phyloP scores from a whole-genome alignment of 92 coral and sea anemone species.

The Epizoanthus fatuus region DNA sequence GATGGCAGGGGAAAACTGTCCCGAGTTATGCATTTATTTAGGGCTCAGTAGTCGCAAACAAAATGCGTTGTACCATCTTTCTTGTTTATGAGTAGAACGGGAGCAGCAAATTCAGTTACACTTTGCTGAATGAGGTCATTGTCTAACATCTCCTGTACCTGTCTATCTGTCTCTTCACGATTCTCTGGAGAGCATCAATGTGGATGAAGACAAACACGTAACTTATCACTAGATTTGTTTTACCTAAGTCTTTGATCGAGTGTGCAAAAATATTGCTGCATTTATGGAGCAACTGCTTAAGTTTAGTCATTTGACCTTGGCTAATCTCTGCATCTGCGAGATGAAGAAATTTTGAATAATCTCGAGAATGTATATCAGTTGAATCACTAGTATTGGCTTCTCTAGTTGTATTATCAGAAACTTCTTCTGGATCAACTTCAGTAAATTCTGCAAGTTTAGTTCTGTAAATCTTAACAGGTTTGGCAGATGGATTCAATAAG shows the following conservation, averaged over 20 bases:
- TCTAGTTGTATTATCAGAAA: too few relatives aligned
- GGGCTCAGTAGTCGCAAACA: not conserved
- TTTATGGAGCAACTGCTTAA: not conserved
- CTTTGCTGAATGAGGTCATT: not conserved
- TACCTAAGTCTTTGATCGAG: not conserved
- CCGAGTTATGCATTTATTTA: not conserved
- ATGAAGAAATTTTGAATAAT: not conserved
- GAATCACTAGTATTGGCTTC: not conserved
- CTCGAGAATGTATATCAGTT: not conserved
- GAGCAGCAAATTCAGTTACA: not conserved
- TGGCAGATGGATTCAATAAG: not conserved
- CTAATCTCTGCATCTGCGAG: not conserved
- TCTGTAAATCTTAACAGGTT: not conserved
- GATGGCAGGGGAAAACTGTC: constrained; percentile 30
- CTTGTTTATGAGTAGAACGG: not conserved
- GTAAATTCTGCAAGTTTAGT: constrained; percentile 10
- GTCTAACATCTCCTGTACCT: not conserved
- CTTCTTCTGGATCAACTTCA: not conserved
- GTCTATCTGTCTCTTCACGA: not conserved
- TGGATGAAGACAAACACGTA: constrained; percentile 5
- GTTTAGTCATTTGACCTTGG: not conserved
- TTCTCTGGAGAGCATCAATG: not conserved
- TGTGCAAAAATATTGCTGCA: constrained; percentile 8
- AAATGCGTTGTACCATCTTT: not conserved
- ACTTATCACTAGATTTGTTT: not conserved